phyloP scores from a whole-genome alignment of 2,113 vertebrate species.

The Madoqua kirkii region DNA sequence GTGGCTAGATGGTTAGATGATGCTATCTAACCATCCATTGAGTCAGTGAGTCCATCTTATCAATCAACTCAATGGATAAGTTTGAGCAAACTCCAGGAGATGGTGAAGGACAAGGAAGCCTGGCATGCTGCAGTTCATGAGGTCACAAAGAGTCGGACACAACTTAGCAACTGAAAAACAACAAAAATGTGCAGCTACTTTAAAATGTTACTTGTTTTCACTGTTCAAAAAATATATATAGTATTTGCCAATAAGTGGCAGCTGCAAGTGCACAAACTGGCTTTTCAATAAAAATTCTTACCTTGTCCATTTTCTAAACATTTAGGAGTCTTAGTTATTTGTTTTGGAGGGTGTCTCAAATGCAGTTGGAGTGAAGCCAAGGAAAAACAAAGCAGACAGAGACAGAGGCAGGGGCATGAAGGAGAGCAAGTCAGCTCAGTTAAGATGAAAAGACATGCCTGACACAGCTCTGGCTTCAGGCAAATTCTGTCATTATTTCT shows the following conservation, averaged over 20 bases:
- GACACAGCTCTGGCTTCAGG: not conserved
- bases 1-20: not conserved
- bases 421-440: not conserved
- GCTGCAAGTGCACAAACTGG: not conserved
- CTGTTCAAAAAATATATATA: not conserved
- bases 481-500: not conserved
- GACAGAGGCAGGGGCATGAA: not conserved
- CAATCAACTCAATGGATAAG: not conserved
- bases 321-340: not conserved
- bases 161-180: not conserved
- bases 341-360: not conserved
- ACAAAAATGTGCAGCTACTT: not conserved
- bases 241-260: not conserved
- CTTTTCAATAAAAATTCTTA: conserved; percentile 28
- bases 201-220: conserved; percentile 14
- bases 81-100: not conserved
- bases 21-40: not conserved
- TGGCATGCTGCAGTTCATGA: not conserved
- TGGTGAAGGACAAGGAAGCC: not conserved
- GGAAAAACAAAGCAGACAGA: not conserved
- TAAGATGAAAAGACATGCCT: not conserved
- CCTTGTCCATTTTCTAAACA: not conserved
- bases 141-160: not conserved
- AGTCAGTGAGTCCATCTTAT: not conserved
- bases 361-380: not conserved